These are phyloP conservation scores for Druceiella hillmani DNA, from an alignment of 2,888 invertebrate genomes.

Conservation along the genomic window DNA sequence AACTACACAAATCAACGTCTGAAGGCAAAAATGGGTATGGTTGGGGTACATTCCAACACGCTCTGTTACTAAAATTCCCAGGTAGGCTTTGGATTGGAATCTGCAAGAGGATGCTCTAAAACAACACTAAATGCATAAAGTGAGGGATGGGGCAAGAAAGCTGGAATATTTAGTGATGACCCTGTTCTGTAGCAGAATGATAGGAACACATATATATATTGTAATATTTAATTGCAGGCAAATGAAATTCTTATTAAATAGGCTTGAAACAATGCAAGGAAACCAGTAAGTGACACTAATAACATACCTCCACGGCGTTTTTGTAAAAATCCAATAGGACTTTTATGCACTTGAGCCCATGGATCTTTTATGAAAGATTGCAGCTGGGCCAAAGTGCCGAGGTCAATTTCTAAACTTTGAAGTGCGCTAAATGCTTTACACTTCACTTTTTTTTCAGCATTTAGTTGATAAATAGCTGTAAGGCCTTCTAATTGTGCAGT, in stretches of 20 bases:
- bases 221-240: too few species aligned
- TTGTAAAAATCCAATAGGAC: slow-evolving; percentile 82
- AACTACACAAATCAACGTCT: too few species aligned
- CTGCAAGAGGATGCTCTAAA: too few species aligned
- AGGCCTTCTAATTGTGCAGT: slow-evolving; percentile 88
- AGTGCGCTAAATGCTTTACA: slow-evolving; percentile 90
- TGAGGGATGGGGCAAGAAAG: too few species aligned
- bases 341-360: slow-evolving; percentile 72
- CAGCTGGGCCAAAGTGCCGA: slow-evolving; percentile 73
- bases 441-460: slow-evolving; percentile 92
- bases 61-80: too few species aligned
- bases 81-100: too few species aligned
- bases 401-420: slow-evolving; percentile 86
- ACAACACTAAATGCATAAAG: too few species aligned
- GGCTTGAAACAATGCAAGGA: slow-evolving; percentile 4
- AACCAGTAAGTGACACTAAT: slow-evolving; percentile 9
- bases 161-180: too few species aligned
- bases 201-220: too few species aligned
- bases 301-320: slow-evolving; percentile 73
- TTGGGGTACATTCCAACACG: too few species aligned
- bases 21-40: too few species aligned
- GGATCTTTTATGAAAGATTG: slow-evolving; percentile 68
- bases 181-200: too few species aligned
- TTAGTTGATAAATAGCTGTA: slow-evolving; percentile 87
- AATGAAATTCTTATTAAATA: slow-evolving; percentile 5